Percentiles rank a stretch among this genome's conserved stretches.
Evolutionary conservation across 2,113 vertebrate genomes (phyloP).

Genomic region (Neolamprologus longior): DNA sequence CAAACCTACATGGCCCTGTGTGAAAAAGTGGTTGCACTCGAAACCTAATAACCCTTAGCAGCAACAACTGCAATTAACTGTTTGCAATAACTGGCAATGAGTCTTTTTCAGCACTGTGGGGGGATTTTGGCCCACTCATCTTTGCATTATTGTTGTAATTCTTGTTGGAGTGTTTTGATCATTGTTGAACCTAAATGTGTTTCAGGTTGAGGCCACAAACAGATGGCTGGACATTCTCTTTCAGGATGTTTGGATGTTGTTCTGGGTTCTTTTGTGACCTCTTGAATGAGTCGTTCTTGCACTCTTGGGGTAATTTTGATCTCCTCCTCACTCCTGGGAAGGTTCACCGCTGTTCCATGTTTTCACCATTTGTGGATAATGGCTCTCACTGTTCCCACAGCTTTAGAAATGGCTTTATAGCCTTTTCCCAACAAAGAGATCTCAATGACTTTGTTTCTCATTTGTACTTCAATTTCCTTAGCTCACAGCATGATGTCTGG

Average conservation of each 20-base stretch:
- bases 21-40: not conserved
- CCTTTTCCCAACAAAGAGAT: not conserved
- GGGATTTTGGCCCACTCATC: not conserved
- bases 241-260: not conserved
- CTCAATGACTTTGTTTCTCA: not conserved
- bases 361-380: not conserved
- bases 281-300: not conserved
- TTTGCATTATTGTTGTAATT: not conserved
- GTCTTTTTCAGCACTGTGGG: not conserved
- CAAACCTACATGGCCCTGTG: not conserved
- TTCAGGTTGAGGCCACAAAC: not conserved
- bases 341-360: accelerated
- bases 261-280: not conserved
- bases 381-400: not conserved
- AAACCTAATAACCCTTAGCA: not conserved
- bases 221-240: not conserved
- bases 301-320: not conserved
- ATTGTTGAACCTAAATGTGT: not conserved
- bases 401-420: not conserved
- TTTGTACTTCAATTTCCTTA: not conserved
- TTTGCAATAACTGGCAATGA: not conserved
- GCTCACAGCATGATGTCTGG: not conserved
- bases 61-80: not conserved
- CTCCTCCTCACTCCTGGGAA: not conserved
- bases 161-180: not conserved